Conservation (phyloP, 1,140 invertebrate genomes). For the Drosophila paulistorum region DNA sequence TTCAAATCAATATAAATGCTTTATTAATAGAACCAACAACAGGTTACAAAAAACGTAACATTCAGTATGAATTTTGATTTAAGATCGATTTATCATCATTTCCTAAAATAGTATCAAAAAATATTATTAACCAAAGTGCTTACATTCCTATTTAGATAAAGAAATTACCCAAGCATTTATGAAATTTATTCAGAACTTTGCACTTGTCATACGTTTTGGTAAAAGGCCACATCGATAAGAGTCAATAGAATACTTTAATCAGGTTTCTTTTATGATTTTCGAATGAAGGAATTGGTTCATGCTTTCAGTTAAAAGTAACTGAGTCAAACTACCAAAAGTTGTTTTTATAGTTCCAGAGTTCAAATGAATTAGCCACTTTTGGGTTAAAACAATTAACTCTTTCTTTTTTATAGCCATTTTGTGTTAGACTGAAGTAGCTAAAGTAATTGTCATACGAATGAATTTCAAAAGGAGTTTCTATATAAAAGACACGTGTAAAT, state of each 20-base stretch:
- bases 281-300: too few relatives aligned
- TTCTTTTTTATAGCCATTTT: background rate
- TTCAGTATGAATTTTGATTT: constrained; percentile 1
- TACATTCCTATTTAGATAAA: constrained; percentile 10
- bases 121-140: background rate
- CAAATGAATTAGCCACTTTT: too few relatives aligned
- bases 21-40: constrained; percentile 58
- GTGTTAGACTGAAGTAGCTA: background rate
- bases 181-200: background rate
- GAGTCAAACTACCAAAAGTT: too few relatives aligned
- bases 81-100: background rate
- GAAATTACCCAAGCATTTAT: background rate
- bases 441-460: background rate
- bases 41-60: constrained; percentile 11
- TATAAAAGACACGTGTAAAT: too few relatives aligned
- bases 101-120: constrained; percentile 1
- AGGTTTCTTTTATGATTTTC: background rate
- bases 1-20: constrained; percentile 77
- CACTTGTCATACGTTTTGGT: constrained; percentile 2
- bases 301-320: too few relatives aligned
- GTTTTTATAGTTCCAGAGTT: too few relatives aligned
- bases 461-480: too few relatives aligned
- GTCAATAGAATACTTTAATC: background rate
- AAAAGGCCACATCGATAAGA: constrained; percentile 3
- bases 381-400: background rate